These are phyloP conservation scores for Sylvilagus bachmani DNA, from an alignment of 2,113 vertebrate genomes.

Conservation along the genomic window DNA sequence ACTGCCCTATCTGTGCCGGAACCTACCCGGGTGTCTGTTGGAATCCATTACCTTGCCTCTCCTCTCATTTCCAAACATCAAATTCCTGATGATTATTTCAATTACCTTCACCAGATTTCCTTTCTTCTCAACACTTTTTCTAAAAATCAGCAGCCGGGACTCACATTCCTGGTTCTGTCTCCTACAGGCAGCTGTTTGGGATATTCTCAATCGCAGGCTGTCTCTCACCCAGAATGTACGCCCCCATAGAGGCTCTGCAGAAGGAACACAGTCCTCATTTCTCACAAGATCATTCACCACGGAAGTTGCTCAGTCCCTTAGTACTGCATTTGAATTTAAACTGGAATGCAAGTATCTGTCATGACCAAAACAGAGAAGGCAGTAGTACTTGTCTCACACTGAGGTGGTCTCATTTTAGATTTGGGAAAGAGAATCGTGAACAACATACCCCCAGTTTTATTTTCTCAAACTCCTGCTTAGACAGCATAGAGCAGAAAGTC, in stretches of 20 bases:
- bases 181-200: background rate
- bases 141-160: background rate
- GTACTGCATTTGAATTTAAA: constrained; percentile 19
- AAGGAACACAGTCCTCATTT: background rate
- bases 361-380: background rate
- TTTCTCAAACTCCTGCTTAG: background rate
- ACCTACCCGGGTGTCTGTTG: accelerated
- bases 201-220: background rate
- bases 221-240: too few relatives aligned
- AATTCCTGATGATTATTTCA: background rate
- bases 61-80: background rate
- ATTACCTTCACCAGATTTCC: background rate
- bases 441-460: background rate
- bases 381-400: background rate
- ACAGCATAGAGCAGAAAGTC: background rate
- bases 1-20: accelerated
- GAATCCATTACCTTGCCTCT: background rate
- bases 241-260: accelerated
- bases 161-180: background rate
- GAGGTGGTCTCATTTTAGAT: background rate
- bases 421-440: background rate
- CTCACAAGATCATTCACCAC: background rate
- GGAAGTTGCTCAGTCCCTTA: background rate
- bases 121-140: background rate
- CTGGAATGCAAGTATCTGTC: background rate